Conservation (phyloP, 2,888 invertebrate genomes). For the Sisyra terminalis region DNA sequence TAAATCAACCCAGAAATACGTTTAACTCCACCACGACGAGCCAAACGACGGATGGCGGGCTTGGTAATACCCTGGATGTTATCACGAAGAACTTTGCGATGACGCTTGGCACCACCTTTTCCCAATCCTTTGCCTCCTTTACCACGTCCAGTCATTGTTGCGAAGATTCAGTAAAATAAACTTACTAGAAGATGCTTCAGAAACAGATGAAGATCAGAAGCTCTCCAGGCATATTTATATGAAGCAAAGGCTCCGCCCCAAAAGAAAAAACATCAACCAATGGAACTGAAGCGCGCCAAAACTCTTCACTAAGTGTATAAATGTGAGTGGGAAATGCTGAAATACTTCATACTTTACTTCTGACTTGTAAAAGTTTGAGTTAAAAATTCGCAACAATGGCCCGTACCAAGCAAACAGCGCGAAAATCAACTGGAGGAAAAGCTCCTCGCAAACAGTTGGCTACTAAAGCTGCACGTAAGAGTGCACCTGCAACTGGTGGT, state of each 20-base stretch:
- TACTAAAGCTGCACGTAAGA: slow-evolving; percentile 89
- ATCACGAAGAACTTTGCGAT: slow-evolving; percentile 63
- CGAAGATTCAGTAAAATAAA: not conserved
- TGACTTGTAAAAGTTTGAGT: not conserved
- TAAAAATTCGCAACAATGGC: slow-evolving; percentile 45
- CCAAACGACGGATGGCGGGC: slow-evolving; percentile 60
- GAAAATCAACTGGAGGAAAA: slow-evolving; percentile 95
- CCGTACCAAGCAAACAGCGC: slow-evolving; percentile 94
- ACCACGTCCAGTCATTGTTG: slow-evolving; percentile 56
- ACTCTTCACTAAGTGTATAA: not conserved
- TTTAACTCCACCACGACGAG: slow-evolving; percentile 36
- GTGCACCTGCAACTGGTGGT: slow-evolving; percentile 86
- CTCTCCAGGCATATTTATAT: not conserved
- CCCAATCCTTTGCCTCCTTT: slow-evolving; percentile 28
- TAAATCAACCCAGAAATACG: slow-evolving; percentile 20
- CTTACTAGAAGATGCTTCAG: too few relatives aligned
- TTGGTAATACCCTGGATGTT: slow-evolving; percentile 70
- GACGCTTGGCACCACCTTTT: slow-evolving; percentile 68
- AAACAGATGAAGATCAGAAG: not conserved
- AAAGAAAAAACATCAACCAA: not conserved
- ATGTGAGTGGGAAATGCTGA: not conserved
- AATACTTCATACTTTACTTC: not conserved
- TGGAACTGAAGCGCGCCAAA: not conserved
- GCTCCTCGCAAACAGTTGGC: slow-evolving; percentile 89
- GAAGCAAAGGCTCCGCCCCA: not conserved